A percentile compares a stretch with the other conserved stretches of the same genome.
Evolutionary conservation across 2,888 invertebrate genomes (phyloP).

Genomic region (Acanthoscelides obtectus): DNA sequence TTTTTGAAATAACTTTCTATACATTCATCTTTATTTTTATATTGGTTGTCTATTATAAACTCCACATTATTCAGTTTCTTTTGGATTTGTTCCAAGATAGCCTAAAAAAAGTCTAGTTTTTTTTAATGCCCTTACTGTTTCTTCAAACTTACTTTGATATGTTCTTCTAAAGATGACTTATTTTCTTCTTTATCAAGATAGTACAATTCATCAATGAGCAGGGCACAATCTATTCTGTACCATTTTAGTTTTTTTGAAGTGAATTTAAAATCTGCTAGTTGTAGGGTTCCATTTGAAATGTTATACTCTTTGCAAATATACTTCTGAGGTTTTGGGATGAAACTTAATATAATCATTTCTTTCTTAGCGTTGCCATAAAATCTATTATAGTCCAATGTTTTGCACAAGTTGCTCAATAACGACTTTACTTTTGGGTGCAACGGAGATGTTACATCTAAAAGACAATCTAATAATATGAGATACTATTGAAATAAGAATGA

Average conservation of each 20-base stretch:
- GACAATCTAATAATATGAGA: slow-evolving; percentile 52
- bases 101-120: slow-evolving; percentile 14
- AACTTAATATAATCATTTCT: slow-evolving; percentile 64
- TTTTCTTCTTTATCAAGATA: slow-evolving; percentile 60
- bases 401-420: slow-evolving; percentile 55
- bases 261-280: slow-evolving; percentile 75
- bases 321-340: slow-evolving; percentile 52
- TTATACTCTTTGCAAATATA: slow-evolving; percentile 64
- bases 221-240: slow-evolving; percentile 70
- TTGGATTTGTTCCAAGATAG: slow-evolving; percentile 50
- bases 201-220: slow-evolving; percentile 71
- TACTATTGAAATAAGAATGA: neutral
- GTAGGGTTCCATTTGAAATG: slow-evolving; percentile 52
- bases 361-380: slow-evolving; percentile 57
- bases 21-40: slow-evolving; percentile 58
- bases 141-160: slow-evolving; percentile 56
- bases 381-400: slow-evolving; percentile 52
- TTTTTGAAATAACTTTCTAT: slow-evolving; percentile 62
- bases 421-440: slow-evolving; percentile 44
- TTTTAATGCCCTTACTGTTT: neutral
- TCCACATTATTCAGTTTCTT: slow-evolving; percentile 60
- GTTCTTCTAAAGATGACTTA: slow-evolving; percentile 62
- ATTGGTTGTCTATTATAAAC: slow-evolving; percentile 70
- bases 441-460: neutral
- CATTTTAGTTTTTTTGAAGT: slow-evolving; percentile 66